Evolutionary conservation across 1,140 invertebrate species (phyloP), one percentile per base, ranked within the genome.

Genomic region (Rhopalosiphum maidis): DNA sequence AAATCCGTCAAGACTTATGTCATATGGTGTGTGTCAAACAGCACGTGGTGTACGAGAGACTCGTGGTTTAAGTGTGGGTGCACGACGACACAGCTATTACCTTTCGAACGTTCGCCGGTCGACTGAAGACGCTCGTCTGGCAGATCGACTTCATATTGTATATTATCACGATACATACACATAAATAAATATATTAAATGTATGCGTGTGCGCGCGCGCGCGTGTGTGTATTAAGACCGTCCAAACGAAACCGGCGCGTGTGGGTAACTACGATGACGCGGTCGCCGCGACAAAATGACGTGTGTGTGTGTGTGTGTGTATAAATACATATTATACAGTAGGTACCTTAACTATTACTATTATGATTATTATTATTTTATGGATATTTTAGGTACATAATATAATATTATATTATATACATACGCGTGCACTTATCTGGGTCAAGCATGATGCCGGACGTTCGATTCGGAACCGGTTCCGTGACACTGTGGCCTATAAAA

Each of bases 401-500:
- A 43, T 25, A 2, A 41, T 41, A 22, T 41, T 85, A 85, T 43
- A 85, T 41, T 23, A 25, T 37, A 82, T 82, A n/a, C 15, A 82
- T 35, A 11, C 8, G 9, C 37, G 82, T 7, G 23, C 86, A 15
- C 51, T 18, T 88, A 89, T 55, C 87, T 89, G 35, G 87, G 87
- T 89, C 87, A 89, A 37, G 22, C 23, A 15, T 46, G 41, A 25
- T 54, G 87, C 87, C 87, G 87, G 87, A 89, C 87, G 48, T 89
- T 88, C 87, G 87, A 54, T 88, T 46, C 48, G 87, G 35, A 89
- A 89, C 87, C 54, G 87, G 87, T 89, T 88, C 46, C 87, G 87
- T 89, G 87, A 89, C 87, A 89, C 51, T 54, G 87, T 89, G 87
- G 48, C 87, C 87, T 89, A 89, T 54, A 54, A 54, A 89, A 46